Conservation (phyloP, 2,888 invertebrate species). For the Oscheius sp. region DNA sequence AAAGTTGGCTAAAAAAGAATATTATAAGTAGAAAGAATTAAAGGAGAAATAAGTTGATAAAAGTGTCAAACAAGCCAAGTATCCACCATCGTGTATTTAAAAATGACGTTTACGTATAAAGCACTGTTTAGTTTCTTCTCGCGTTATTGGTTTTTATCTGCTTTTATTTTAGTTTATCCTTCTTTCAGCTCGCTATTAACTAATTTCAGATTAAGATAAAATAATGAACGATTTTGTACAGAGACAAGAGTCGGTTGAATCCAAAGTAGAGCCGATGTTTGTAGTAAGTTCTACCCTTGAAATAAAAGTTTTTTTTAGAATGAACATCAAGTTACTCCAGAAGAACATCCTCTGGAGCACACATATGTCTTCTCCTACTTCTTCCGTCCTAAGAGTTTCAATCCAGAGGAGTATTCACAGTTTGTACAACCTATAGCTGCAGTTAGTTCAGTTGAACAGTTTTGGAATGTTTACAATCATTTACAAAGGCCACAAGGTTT, state of each 20-base stretch:
- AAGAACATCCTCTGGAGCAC: constrained; percentile 64
- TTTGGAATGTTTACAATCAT: constrained; percentile 89
- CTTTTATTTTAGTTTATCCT: too few relatives aligned
- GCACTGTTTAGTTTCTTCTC: too few relatives aligned
- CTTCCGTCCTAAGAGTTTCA: constrained; percentile 65
- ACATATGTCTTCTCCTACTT: constrained; percentile 67
- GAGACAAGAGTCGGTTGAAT: too few relatives aligned
- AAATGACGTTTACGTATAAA: too few relatives aligned
- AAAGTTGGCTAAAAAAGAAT: not conserved
- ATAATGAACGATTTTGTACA: too few relatives aligned
- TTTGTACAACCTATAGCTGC: constrained; percentile 59
- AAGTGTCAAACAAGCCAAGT: not conserved
- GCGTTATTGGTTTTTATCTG: too few relatives aligned
- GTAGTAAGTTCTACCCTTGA: constrained; percentile 30
- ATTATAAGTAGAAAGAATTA: not conserved
- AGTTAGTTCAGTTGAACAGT: constrained; percentile 82
- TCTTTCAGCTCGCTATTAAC: too few relatives aligned
- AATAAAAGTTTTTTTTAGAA: constrained; percentile 14
- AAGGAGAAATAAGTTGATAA: not conserved
- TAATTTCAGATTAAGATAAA: too few relatives aligned
- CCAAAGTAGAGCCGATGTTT: constrained; percentile 32
- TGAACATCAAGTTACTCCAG: constrained; percentile 14
- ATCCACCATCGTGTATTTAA: not conserved
- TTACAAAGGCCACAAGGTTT: constrained; percentile 43
- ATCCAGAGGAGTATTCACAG: constrained; percentile 63